Percentiles rank a stretch among this genome's conserved stretches.
Evolutionary conservation across 35 echinoderm and acorn worm species (phyloP).

Genomic region (Diadema setosum): DNA sequence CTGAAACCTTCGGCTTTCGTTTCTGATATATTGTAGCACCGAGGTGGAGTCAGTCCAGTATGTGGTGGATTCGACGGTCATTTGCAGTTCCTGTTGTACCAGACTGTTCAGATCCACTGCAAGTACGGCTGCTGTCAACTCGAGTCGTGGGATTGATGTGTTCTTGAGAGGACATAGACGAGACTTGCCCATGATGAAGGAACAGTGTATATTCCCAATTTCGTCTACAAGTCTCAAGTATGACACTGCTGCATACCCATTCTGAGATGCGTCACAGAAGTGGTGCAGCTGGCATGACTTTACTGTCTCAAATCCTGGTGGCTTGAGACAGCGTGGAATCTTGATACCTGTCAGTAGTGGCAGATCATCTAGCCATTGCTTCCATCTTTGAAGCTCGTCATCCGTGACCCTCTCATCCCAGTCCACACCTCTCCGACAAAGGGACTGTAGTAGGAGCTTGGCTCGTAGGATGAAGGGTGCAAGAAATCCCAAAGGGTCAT

Average conservation of each 20-base stretch:
- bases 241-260: slow-evolving; percentile 25
- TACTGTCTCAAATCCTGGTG: neutral
- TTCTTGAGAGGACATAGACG: neutral
- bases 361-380: neutral
- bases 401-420: too few relatives aligned
- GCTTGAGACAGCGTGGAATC: slow-evolving; percentile 25
- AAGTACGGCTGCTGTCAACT: slow-evolving; percentile 34
- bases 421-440: too few relatives aligned
- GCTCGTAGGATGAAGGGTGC: slow-evolving; percentile 11
- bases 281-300: neutral
- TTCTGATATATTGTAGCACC: too few relatives aligned
- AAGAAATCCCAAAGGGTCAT: slow-evolving; percentile 4
- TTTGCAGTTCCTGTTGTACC: neutral
- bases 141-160: slow-evolving; percentile 33
- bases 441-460: too few relatives aligned
- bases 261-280: slow-evolving; percentile 40
- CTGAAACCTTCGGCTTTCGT: too few relatives aligned
- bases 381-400: neutral
- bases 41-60: slow-evolving; percentile 30
- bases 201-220: slow-evolving; percentile 9
- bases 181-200: slow-evolving; percentile 32
- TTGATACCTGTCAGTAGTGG: neutral
- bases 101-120: slow-evolving; percentile 2
- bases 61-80: neutral
- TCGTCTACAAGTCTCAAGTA: neutral